Evolutionary conservation across 1,140 invertebrate genomes (phyloP).

Genomic region (Notospermus geniculatus): DNA sequence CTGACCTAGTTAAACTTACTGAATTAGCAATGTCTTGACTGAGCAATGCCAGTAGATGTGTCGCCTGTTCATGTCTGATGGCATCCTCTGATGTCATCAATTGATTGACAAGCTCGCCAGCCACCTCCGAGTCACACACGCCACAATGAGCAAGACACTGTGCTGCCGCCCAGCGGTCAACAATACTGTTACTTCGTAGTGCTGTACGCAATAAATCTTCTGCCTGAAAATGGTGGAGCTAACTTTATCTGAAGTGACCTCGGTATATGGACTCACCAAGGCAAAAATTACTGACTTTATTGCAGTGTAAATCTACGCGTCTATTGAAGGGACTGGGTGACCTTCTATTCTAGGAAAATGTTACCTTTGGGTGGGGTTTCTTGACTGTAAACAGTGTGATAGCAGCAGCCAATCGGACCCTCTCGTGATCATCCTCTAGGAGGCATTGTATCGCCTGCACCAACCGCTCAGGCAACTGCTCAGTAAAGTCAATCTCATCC

Average conservation of each 20-base stretch:
- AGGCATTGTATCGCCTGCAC: constrained; percentile 48
- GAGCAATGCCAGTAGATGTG: constrained; percentile 41
- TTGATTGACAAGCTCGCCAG: constrained; percentile 49
- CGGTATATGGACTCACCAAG: too few relatives aligned
- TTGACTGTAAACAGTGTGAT: constrained; percentile 47
- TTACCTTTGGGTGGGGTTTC: constrained; percentile 41
- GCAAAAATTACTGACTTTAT: too few relatives aligned
- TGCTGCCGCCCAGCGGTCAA: constrained; percentile 52
- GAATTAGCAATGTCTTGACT: constrained; percentile 35
- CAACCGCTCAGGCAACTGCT: constrained; percentile 42
- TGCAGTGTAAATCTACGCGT: too few relatives aligned
- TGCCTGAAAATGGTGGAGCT: constrained; percentile 29
- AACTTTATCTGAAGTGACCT: too few relatives aligned
- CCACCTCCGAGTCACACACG: constrained; percentile 48
- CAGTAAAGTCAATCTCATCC: constrained; percentile 12
- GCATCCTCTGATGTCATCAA: constrained; percentile 43
- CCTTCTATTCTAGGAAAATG: too few relatives aligned
- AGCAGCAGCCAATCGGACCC: constrained; percentile 47
- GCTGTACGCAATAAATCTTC: constrained; percentile 32
- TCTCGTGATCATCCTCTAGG: constrained; percentile 39
- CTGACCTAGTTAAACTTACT: too few relatives aligned
- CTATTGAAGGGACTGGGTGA: too few relatives aligned
- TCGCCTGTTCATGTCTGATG: constrained; percentile 44
- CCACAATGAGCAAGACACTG: constrained; percentile 53
- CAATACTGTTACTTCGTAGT: constrained; percentile 28